Evolutionary conservation across 2,888 invertebrate species (phyloP), one percentile per base, ranked within the genome.

Genomic region (Lithophane leautieri): DNA sequence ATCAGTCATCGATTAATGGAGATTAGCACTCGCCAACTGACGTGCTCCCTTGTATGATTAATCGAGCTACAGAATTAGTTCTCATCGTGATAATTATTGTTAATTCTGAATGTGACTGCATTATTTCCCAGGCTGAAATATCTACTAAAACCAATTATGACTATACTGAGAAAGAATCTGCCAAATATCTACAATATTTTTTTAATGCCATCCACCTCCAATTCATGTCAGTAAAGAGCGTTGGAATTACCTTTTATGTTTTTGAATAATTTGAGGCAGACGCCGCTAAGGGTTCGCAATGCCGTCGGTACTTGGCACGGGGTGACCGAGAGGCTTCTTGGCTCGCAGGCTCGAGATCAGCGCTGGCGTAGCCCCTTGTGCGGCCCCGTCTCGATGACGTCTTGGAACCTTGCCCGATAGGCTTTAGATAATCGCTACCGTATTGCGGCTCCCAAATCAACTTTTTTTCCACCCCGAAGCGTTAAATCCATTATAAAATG

Each of bases 341-440:
- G 92, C 92, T 89, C 84, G 81, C 78, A 78, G 88, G 82, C 89
- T 89, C 82, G 83, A 89, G 89, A 90, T 90, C 90, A 87, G 88
- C 84, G 90, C 89, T 90, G 90, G 88, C 91, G 89, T 86, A 86
- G 89, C 91, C 89, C 85, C 90, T 89, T 85, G 79, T 81, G 78
- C 83, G 76, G 73, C 74, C 77, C 84, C 89, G 88, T 89, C 91
- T 91, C 92, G 89, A 92, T 91, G 92, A 91, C 89, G 90, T 90
- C 92, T 95, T 95, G 95, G 95, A 95, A 93, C 82, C 87, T 90
- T 95, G 95, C 95, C 95, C 94, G 93, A 90, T 92, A 91, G 91
- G 91, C 93, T 93, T 92, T 89, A 93, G 93, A 93, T 94, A 93
- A 93, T 91, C 90, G 88, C 85, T 89, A 90, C 92, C 92, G 91